A percentile compares a stretch with the other conserved stretches of the same genome.
These are phyloP conservation scores for Melipona beecheii DNA, from an alignment of 2,888 invertebrate genomes.

Conservation along the genomic window DNA sequence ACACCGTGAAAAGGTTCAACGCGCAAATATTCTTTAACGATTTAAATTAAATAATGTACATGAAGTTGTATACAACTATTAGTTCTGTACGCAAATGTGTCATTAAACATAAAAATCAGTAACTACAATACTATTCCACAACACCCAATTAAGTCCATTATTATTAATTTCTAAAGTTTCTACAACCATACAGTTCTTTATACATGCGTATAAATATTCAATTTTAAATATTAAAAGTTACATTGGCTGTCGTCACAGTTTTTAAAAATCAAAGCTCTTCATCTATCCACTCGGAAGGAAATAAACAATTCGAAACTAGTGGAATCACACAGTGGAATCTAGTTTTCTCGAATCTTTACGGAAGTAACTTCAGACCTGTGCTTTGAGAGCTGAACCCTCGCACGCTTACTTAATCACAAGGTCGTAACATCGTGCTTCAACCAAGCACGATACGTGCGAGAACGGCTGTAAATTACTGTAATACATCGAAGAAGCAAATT, in stretches of 20 bases:
- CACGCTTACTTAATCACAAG: not conserved
- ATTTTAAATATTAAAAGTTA: not conserved
- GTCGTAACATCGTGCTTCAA: not conserved
- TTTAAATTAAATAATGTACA: no score
- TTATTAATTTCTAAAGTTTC: not conserved
- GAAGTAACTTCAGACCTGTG: constrained; percentile 6
- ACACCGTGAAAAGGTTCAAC: no score
- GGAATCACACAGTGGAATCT: not conserved
- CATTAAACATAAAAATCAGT: not conserved
- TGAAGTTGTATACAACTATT: no score
- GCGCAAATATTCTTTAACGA: no score
- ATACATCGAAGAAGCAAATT: not conserved
- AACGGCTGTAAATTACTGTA: not conserved
- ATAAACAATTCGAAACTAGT: not conserved
- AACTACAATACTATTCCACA: not conserved
- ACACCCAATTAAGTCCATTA: not conserved
- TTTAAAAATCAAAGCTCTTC: not conserved
- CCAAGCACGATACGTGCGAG: not conserved
- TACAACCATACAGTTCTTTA: not conserved
- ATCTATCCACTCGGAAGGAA: not conserved
- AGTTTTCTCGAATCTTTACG: not conserved
- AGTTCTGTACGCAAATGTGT: no score
- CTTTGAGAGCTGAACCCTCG: not conserved
- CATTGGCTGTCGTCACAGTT: not conserved
- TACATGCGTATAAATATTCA: not conserved